Conservation (phyloP, 2,797 vertebrate genomes). For the Gambelia wislizenii region DNA sequence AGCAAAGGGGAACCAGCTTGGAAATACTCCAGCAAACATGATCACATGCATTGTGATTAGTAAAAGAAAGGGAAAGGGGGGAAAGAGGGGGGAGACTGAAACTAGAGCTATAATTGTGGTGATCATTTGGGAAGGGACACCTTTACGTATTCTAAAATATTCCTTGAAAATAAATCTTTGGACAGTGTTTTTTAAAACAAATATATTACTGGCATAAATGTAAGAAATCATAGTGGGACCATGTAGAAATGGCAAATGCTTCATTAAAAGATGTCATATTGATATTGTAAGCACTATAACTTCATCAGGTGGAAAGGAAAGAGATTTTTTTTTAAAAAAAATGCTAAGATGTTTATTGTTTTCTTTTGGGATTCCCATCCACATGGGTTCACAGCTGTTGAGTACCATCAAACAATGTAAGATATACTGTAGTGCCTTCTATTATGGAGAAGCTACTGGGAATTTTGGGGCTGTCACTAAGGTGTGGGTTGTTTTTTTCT, state of each 20-base stretch:
- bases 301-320: conserved; percentile 78
- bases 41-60: conserved; percentile 77
- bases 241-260: conserved; percentile 67
- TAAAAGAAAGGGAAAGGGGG: no score
- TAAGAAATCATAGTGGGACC: conserved; percentile 67
- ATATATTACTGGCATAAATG: conserved; percentile 66
- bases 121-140: conserved; percentile 49
- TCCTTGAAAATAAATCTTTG: conserved; percentile 71
- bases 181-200: conserved; percentile 67
- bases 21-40: conserved; percentile 72
- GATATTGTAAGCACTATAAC: conserved; percentile 66
- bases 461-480: conserved; percentile 85
- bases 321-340: conserved; percentile 57
- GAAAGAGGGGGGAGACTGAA: conserved; percentile 60
- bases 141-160: conserved; percentile 64
- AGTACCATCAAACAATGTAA: conserved; percentile 89
- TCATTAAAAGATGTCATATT: conserved; percentile 63
- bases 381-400: conserved; percentile 86
- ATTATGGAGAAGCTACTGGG: conserved; percentile 84
- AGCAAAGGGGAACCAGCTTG: conserved; percentile 64
- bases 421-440: conserved; percentile 87
- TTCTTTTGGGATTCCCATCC: conserved; percentile 80
- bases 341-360: conserved; percentile 57
- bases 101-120: conserved; percentile 69
- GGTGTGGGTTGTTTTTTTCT: conserved; percentile 71